Conservation (phyloP, 2,113 vertebrate genomes). For the Salvelinus sp. region DNA sequence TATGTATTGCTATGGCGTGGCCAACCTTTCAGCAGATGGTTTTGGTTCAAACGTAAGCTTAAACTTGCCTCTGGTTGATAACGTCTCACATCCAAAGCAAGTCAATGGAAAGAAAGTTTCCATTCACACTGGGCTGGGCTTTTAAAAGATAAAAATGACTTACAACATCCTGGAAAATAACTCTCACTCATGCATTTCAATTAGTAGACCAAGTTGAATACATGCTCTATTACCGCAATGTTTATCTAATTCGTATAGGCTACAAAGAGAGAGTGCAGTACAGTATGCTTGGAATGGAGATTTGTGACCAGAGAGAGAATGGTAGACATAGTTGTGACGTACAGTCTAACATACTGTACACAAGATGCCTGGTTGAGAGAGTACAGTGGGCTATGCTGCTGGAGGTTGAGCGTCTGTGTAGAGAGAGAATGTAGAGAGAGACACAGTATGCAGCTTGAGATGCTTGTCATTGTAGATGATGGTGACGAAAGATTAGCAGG, state of each 20-base stretch:
- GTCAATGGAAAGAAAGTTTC: not conserved
- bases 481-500: slow-evolving; percentile 21
- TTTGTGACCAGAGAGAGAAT: too few relatives aligned
- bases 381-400: not conserved
- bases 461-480: slow-evolving; percentile 10
- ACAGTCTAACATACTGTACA: not conserved
- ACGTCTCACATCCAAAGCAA: not conserved
- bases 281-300: too few relatives aligned
- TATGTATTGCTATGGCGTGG: not conserved
- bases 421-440: not conserved
- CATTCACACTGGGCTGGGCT: not conserved
- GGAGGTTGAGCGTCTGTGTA: not conserved
- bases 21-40: not conserved
- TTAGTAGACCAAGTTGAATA: too few relatives aligned
- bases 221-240: not conserved
- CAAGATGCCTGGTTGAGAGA: too few relatives aligned
- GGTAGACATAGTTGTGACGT: too few relatives aligned
- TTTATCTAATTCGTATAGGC: too few relatives aligned
- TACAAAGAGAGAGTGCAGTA: too few relatives aligned
- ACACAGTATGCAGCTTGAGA: not conserved
- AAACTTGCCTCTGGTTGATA: not conserved
- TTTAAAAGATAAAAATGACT: not conserved
- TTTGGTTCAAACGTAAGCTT: not conserved
- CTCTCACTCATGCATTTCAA: not conserved
- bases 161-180: not conserved